Conservation (phyloP, 2,797 vertebrate genomes). For the Eurystomus glaucurus region DNA sequence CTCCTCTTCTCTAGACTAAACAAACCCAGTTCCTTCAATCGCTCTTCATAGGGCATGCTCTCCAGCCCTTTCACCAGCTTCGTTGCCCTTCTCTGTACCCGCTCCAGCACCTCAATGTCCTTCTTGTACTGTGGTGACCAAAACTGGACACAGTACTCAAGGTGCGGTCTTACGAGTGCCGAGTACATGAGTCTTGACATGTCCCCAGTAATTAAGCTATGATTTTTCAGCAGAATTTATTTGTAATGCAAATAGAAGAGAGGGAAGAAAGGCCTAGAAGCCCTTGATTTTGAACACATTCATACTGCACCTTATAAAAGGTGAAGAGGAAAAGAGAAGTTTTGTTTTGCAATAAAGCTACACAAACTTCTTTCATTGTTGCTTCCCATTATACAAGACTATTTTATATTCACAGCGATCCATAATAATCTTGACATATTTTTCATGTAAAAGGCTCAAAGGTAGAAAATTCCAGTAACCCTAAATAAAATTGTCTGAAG, state of each 20-base stretch:
- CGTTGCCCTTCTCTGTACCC: no score
- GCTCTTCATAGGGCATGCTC: no score
- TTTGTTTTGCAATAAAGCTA: neutral
- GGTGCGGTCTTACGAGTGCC: no score
- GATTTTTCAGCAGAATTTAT: neutral
- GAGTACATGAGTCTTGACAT: neutral
- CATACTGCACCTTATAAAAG: neutral
- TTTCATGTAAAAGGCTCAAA: neutral
- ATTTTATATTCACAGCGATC: neutral
- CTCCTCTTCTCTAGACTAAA: no score
- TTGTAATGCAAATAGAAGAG: neutral
- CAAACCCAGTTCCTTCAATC: no score
- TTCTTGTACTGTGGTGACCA: no score
- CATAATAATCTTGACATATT: neutral
- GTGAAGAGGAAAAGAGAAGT: accelerated
- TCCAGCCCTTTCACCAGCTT: no score
- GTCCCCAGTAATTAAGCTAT: neutral
- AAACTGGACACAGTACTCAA: no score
- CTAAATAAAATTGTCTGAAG: neutral
- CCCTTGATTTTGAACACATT: neutral
- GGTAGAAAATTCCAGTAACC: neutral
- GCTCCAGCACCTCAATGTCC: no score
- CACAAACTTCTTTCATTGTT: neutral
- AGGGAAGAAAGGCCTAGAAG: neutral
- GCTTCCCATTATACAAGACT: neutral